Percentiles rank a stretch among this genome's conserved stretches.
Conservation (phyloP, 2,888 invertebrate genomes). For the Hylaea fasciaria region DNA sequence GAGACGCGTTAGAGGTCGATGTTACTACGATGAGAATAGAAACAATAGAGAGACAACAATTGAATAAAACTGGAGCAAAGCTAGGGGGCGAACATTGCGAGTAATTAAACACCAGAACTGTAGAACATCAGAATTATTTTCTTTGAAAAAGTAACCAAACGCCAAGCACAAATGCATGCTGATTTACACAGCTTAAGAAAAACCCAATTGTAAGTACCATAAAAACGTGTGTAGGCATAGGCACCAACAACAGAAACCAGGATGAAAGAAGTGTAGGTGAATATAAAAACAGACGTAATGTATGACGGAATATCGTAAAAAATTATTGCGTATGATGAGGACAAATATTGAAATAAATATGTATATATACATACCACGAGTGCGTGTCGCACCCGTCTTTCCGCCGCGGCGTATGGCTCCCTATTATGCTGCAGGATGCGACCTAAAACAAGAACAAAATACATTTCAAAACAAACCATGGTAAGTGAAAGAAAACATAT, state of each 20-base stretch:
- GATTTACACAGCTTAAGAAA: background rate
- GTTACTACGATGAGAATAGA: constrained; percentile 13
- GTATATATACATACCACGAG: constrained; percentile 79
- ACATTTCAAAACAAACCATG: constrained; percentile 10
- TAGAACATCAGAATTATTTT: background rate
- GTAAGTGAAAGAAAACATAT: background rate
- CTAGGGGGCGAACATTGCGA: background rate
- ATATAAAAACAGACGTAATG: background rate
- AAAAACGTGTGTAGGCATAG: too few relatives aligned
- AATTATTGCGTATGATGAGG: background rate
- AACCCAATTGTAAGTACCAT: background rate
- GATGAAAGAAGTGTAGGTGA: background rate
- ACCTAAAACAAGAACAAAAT: constrained; percentile 68
- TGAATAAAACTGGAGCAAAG: constrained; percentile 9
- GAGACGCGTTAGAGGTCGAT: constrained; percentile 13
- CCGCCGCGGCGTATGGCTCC: constrained; percentile 84
- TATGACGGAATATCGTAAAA: background rate
- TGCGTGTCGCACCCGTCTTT: constrained; percentile 85
- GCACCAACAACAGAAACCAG: too few relatives aligned
- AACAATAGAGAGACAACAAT: constrained; percentile 7
- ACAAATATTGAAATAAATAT: background rate
- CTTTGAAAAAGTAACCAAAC: background rate
- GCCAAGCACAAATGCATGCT: background rate
- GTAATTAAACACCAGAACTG: background rate
- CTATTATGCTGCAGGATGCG: constrained; percentile 84